A percentile compares a stretch with the other conserved stretches of the same genome.
These are phyloP conservation scores for Marmota flaviventris DNA, from an alignment of 2,113 vertebrate species.

Conservation along the genomic window DNA sequence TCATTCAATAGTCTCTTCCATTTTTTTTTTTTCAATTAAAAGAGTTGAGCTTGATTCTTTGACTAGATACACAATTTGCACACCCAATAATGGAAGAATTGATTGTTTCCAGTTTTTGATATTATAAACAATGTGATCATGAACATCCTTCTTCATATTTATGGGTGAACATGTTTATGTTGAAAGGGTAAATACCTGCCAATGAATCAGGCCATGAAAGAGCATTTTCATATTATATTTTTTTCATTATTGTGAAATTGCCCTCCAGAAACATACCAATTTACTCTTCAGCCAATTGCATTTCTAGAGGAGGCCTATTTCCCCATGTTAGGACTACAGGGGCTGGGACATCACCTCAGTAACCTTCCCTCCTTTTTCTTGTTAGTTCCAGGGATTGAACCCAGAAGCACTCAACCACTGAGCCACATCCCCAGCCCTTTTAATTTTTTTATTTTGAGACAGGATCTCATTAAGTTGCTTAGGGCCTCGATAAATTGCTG, in stretches of 20 bases:
- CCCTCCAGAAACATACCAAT: not conserved
- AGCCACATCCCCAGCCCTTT: too few species aligned
- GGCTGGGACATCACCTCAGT: not conserved
- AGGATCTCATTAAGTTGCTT: too few species aligned
- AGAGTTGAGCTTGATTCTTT: constrained; percentile 11
- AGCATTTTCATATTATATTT: not conserved
- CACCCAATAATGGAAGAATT: not conserved
- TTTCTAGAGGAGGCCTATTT: not conserved
- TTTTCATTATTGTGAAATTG: not conserved
- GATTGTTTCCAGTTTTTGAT: not conserved
- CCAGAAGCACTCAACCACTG: too few species aligned
- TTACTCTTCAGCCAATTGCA: not conserved
- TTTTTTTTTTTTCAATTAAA: not conserved
- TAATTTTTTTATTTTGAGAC: too few species aligned
- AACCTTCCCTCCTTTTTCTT: not conserved
- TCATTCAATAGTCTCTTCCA: not conserved
- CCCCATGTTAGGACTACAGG: not conserved
- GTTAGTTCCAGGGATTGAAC: too few species aligned
- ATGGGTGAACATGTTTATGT: not conserved
- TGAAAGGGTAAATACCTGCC: not conserved
- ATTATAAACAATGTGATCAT: not conserved
- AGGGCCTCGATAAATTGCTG: too few species aligned
- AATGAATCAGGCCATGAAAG: not conserved
- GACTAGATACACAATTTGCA: not conserved
- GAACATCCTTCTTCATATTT: not conserved